These are phyloP conservation scores for Melinopterus prodromus DNA, from an alignment of 2,888 invertebrate species.

Conservation along the genomic window DNA sequence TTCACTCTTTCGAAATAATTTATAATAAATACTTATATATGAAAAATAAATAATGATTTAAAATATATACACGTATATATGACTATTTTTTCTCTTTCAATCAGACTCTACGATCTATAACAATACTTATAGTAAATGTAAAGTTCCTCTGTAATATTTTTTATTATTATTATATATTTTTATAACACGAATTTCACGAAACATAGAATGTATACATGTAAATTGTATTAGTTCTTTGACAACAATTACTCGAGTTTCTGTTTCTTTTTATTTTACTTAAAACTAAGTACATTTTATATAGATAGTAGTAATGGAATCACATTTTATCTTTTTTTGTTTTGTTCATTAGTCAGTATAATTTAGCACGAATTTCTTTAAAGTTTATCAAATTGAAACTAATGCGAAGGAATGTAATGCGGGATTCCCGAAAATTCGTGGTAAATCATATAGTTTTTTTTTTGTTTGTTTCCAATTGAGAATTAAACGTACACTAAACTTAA, in stretches of 20 bases:
- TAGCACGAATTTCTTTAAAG: constrained; percentile 25
- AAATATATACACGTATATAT: constrained; percentile 47
- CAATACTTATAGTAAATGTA: constrained; percentile 48
- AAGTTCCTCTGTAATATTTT: constrained; percentile 43
- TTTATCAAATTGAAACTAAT: not conserved
- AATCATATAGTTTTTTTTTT: not conserved
- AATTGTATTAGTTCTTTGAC: constrained; percentile 36
- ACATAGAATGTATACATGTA: constrained; percentile 44
- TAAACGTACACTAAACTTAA: constrained; percentile 1
- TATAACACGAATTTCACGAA: constrained; percentile 46
- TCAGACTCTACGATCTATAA: constrained; percentile 50
- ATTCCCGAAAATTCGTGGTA: not conserved
- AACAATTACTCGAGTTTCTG: constrained; percentile 41
- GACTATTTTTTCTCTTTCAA: constrained; percentile 44
- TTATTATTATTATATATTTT: constrained; percentile 35
- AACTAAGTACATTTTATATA: constrained; percentile 28
- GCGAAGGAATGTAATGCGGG: not conserved
- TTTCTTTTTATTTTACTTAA: constrained; percentile 27
- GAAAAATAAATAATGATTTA: constrained; percentile 44
- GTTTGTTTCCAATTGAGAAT: not conserved
- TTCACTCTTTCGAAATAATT: constrained; percentile 31
- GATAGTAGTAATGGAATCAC: constrained; percentile 49
- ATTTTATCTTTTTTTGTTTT: constrained; percentile 40
- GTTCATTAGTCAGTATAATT: constrained; percentile 15
- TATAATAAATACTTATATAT: constrained; percentile 40